Percentiles rank a stretch among this genome's conserved stretches.
These are phyloP conservation scores for Pachyseris speciosa DNA, from an alignment of 64 coral and sea anemone species.

Conservation along the genomic window DNA sequence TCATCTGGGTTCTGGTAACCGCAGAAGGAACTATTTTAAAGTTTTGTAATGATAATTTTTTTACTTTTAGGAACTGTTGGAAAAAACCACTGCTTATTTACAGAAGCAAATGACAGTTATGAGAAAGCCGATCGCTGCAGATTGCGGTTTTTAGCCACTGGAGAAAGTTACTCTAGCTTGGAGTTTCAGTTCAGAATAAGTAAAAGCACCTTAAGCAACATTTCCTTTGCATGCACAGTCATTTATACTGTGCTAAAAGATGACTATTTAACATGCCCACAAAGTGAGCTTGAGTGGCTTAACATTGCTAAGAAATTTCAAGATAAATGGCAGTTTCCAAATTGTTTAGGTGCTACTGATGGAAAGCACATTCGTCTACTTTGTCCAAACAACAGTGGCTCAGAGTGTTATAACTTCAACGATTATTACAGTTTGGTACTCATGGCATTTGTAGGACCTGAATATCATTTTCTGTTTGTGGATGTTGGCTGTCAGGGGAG, in stretches of 20 bases:
- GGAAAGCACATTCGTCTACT: conserved; percentile 26
- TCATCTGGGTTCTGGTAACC: no score
- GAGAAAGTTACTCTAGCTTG: not conserved
- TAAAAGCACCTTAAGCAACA: conserved; percentile 18
- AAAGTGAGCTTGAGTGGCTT: not conserved
- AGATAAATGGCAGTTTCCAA: conserved; percentile 51
- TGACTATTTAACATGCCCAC: not conserved
- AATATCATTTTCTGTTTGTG: not conserved
- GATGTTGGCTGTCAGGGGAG: not conserved
- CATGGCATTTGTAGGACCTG: conserved; percentile 39
- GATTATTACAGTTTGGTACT: conserved; percentile 59
- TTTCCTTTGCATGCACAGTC: not conserved
- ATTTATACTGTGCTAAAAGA: not conserved
- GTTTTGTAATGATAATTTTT: not conserved
- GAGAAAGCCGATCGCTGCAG: conserved; percentile 5
- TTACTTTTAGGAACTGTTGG: not conserved
- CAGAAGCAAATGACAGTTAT: conserved; percentile 14
- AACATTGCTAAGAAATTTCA: not conserved
- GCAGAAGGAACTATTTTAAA: no score
- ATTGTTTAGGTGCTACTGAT: conserved; percentile 48
- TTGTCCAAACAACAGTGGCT: conserved; percentile 43
- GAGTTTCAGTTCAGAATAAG: conserved; percentile 28
- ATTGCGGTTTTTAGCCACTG: not conserved
- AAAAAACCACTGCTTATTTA: not conserved
- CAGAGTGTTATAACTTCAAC: conserved; percentile 52